Percentiles rank a stretch among this genome's conserved stretches.
phyloP scores from a whole-genome alignment of 2,888 invertebrate species.

The Crematogaster levior region DNA sequence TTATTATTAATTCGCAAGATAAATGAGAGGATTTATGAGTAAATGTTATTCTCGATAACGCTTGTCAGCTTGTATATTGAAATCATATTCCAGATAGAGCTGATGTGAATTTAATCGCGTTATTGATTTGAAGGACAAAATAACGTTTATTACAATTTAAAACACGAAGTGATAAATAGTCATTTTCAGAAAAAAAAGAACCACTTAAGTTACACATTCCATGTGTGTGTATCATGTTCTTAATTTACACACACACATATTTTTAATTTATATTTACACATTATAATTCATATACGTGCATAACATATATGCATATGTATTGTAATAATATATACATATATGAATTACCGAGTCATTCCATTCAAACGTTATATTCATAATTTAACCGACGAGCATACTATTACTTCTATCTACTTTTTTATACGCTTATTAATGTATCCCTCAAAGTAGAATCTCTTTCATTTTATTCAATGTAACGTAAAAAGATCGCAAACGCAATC shows the following conservation, averaged over 20 bases:
- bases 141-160: conserved; percentile 6
- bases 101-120: conserved; percentile 22
- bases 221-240: conserved; percentile 51
- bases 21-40: conserved; percentile 18
- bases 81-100: background rate
- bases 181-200: background rate
- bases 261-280: conserved; percentile 3
- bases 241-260: background rate
- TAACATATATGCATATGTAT: background rate
- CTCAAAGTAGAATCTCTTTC: conserved; percentile 16
- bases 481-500: conserved; percentile 38
- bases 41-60: conserved; percentile 18
- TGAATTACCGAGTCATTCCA: conserved; percentile 66
- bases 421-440: conserved; percentile 37
- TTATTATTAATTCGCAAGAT: conserved; percentile 46
- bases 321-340: too few relatives aligned
- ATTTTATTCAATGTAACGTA: conserved; percentile 34
- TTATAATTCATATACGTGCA: background rate
- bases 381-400: conserved; percentile 49
- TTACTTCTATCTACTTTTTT: conserved; percentile 26
- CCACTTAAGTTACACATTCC: conserved; percentile 62
- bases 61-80: conserved; percentile 22
- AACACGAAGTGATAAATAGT: conserved; percentile 8
- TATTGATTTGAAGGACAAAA: conserved; percentile 21
- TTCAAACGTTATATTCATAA: conserved; percentile 48